Evolutionary conservation across 2,888 invertebrate genomes (phyloP), one percentile per base, ranked within the genome.

Genomic region (Synanthedon myopaeformis): DNA sequence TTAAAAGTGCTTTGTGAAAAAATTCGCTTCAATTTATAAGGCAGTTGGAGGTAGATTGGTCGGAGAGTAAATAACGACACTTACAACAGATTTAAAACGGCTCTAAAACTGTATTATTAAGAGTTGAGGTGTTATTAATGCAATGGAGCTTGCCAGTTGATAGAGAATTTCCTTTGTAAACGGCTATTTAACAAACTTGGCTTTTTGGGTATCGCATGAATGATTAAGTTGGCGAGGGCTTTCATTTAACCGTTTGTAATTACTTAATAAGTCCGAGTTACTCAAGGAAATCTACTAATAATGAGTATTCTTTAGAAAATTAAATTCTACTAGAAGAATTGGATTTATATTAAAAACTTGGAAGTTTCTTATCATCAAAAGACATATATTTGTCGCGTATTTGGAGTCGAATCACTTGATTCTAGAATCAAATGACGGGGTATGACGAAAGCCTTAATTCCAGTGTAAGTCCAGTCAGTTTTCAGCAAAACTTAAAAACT

Each of bases 1-100:
- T 86, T 85, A 86, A 84, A 85, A 82, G 76, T 79, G 79, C 82
- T 83, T 82, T 79, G 79, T 76, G 75, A 76, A 77, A 72, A 79
- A 80, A 84, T 82, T 80, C 76, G 66, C 61, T 76, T 74, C 81
- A 84, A 82, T 86, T 83, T 85, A 80, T 79, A 75, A 79, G 79
- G 73, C 72, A 77, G 79, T 74, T 73, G 66, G 71, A 61, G 71
- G 73, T 70, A 73, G 76, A 79, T 81, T 68, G 79, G 70, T 71
- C 58, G 72, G 73, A 74, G 72, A 71, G 79, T 79, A 83, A 84
- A 83, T 82, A 82, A 78, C 64, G 74, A 68, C 69, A 73, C 68
- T 72, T 70, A 69, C 72, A 69, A 75, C 76, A 73, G 71, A 77
- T 79, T 76, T 72, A 75, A 23, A 76, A 72, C 70, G 66, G 70